Conservation (phyloP, 2,797 vertebrate genomes). For the Cheirogaleus major region DNA sequence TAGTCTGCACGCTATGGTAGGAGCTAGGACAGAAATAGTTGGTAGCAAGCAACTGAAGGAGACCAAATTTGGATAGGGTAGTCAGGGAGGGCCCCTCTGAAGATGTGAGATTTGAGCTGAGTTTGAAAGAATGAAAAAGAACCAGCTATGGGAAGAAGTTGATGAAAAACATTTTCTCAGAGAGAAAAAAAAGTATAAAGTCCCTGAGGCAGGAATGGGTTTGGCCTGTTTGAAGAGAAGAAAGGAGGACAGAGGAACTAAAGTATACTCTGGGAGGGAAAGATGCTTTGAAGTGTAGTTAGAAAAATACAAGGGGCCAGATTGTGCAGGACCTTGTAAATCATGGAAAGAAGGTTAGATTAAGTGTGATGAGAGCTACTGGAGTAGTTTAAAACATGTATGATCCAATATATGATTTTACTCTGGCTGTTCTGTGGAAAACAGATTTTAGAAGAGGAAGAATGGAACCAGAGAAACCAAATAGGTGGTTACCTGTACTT, state of each 20-base stretch:
- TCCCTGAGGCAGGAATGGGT: neutral
- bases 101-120: neutral
- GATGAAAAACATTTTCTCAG: conserved; percentile 6
- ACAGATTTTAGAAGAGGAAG: neutral
- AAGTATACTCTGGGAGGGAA: neutral
- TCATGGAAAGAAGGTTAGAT: neutral
- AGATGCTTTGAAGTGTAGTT: neutral
- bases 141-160: neutral
- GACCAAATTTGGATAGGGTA: neutral
- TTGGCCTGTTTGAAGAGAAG: neutral
- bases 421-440: neutral
- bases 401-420: neutral
- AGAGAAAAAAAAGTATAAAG: neutral
- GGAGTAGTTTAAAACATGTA: neutral
- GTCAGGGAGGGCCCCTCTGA: neutral
- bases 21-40: neutral
- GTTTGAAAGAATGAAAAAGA: conserved; percentile 31
- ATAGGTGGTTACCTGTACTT: neutral
- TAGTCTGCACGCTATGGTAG: neutral
- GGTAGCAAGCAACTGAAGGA: neutral
- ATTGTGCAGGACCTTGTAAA: neutral
- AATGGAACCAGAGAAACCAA: neutral
- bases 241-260: neutral
- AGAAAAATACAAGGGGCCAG: neutral
- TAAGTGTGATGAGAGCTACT: neutral